Base-by-base conservation (phyloP, 1,140 invertebrate genomes). In the Ostrea edulis region DNA sequence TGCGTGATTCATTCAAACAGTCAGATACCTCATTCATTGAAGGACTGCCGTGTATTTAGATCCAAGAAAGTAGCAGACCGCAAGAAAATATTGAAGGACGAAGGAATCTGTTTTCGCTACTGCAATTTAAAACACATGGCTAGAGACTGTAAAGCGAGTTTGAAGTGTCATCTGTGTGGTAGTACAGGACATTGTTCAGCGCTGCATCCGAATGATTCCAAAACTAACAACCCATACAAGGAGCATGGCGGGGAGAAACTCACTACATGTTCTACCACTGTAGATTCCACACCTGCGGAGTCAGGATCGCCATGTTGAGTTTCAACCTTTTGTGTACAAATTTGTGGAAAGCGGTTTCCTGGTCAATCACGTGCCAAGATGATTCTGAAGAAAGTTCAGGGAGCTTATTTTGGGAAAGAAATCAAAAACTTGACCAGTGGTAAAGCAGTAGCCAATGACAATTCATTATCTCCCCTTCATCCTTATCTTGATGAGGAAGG, bases 231-330 rank as follows among this genome's bases (percentile, higher is more conserved):
- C 12, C 55, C 20, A 8, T 4, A 68, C 8, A 84, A 54, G 20
- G 5, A 8, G 14, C 62, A 89, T 68, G 86, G 86, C 55, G 86
- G 84, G 54, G 86, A 88, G 86, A 65, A 55, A 62, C 55, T 35
- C 17, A 14, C 22, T 29, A 35, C 65, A 14, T 12, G 29, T 20
- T n/a, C 14, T 65, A 65, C 22, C 14, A 55, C 54, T 12, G 17
- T 14, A 55, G 54, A 55, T 55, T 55, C 54, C 17, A 2, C 17
- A 14, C 17, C 17, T 55, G 9, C 54, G n/a, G n/a, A n/a, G n/a
- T n/a, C n/a, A n/a, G n/a, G n/a, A n/a, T n/a, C n/a, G n/a, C n/a
- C n/a, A n/a, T n/a, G n/a, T n/a, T n/a, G n/a, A 55, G 54, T 55
- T 55, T 55, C 54, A 29, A n/a, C 77, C 22, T 17, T 9, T 12